These are phyloP conservation scores for Nymphalis polychloros DNA, from an alignment of 2,888 invertebrate species.

Conservation along the genomic window DNA sequence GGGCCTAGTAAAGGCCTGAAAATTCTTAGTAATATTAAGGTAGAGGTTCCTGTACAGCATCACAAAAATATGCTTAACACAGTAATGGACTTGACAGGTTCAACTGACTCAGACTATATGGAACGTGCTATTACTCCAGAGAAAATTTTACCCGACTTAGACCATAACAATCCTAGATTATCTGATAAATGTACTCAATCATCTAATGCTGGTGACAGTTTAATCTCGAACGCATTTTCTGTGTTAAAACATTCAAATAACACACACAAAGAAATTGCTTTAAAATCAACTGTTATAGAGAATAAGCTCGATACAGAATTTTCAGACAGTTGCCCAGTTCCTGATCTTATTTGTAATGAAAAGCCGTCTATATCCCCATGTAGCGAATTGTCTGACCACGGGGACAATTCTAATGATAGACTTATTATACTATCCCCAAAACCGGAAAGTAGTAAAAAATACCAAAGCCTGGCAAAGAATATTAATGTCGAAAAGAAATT, in stretches of 20 bases:
- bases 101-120: conserved; percentile 61
- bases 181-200: conserved; percentile 55
- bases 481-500: conserved; percentile 45
- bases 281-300: conserved; percentile 55
- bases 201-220: conserved; percentile 54
- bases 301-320: conserved; percentile 68
- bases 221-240: conserved; percentile 65
- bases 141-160: conserved; percentile 70
- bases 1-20: conserved; percentile 70
- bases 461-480: conserved; percentile 44
- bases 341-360: conserved; percentile 78
- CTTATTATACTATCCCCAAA: conserved; percentile 51
- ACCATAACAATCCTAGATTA: conserved; percentile 61
- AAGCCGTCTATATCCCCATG: conserved; percentile 78
- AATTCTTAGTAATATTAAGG: conserved; percentile 78
- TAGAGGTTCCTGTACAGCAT: conserved; percentile 78
- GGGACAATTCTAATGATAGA: conserved; percentile 70
- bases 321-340: conserved; percentile 73
- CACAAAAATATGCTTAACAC: conserved; percentile 73
- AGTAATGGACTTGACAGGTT: conserved; percentile 71
- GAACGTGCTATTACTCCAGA: conserved; percentile 60
- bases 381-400: conserved; percentile 74
- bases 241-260: conserved; percentile 74
- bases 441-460: conserved; percentile 47
- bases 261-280: conserved; percentile 55